Evolutionary conservation across 2,113 vertebrate genomes (phyloP).

Genomic region (Notarius lentiginosus): DNA sequence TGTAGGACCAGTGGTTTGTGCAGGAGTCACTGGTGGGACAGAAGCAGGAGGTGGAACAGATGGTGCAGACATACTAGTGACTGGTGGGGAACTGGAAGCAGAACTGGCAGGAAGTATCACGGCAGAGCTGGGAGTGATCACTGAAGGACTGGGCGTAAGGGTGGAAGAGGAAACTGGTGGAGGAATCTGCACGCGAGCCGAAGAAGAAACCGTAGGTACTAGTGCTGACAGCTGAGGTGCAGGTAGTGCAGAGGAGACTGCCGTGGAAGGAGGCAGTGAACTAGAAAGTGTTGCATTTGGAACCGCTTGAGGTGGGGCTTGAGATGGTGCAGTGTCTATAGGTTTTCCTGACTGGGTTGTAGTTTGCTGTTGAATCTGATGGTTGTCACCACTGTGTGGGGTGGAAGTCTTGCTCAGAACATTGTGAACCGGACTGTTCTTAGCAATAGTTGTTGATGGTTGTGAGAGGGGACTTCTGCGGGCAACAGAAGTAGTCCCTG

Average conservation of each 20-base stretch:
- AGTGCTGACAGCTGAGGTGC: slow-evolving; percentile 54
- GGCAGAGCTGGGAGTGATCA: slow-evolving; percentile 48
- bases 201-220: slow-evolving; percentile 42
- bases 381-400: slow-evolving; percentile 73
- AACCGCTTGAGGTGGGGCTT: slow-evolving; percentile 50
- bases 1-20: slow-evolving; percentile 41
- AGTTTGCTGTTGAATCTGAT: slow-evolving; percentile 64
- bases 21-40: slow-evolving; percentile 50
- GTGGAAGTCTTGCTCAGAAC: slow-evolving; percentile 73
- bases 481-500: slow-evolving; percentile 72
- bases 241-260: slow-evolving; percentile 46
- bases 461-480: slow-evolving; percentile 82
- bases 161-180: slow-evolving; percentile 47
- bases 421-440: slow-evolving; percentile 78
- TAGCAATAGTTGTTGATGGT: slow-evolving; percentile 65
- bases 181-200: slow-evolving; percentile 51
- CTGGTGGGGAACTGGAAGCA: slow-evolving; percentile 52
- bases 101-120: slow-evolving; percentile 42
- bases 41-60: slow-evolving; percentile 59
- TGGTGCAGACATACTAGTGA: slow-evolving; percentile 54
- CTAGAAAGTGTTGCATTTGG: slow-evolving; percentile 56
- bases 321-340: slow-evolving; percentile 46
- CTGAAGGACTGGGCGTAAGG: slow-evolving; percentile 46
- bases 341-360: slow-evolving; percentile 67
- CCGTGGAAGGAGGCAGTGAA: slow-evolving; percentile 39